Conservation (phyloP, 2,888 invertebrate genomes). For the Amblyjoppa fuscipennis region DNA sequence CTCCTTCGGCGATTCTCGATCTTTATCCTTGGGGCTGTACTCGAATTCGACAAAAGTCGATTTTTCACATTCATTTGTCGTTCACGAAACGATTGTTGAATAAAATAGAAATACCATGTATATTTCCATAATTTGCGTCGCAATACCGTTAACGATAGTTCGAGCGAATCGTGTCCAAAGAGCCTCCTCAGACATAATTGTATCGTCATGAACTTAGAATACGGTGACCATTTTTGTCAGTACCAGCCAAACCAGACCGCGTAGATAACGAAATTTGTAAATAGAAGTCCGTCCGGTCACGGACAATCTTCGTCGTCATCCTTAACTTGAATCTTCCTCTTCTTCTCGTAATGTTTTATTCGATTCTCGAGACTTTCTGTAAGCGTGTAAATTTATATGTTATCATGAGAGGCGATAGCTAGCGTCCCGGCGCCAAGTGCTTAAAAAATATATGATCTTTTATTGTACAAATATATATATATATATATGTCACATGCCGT, state of each 20-base stretch:
- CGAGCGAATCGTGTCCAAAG: neutral
- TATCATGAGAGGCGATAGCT: neutral
- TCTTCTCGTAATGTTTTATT: slow-evolving; percentile 91
- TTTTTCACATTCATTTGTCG: neutral
- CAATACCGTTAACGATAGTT: neutral
- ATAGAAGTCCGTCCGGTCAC: neutral
- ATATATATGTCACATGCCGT: neutral
- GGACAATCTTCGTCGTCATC: slow-evolving; percentile 8
- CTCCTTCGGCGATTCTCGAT: neutral
- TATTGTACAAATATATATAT: slow-evolving; percentile 39
- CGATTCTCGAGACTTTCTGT: slow-evolving; percentile 93
- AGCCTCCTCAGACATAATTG: neutral
- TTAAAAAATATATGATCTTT: neutral
- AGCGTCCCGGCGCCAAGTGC: neutral
- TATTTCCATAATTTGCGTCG: slow-evolving; percentile 4
- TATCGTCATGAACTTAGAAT: neutral
- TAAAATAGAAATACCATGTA: slow-evolving; percentile 3
- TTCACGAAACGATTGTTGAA: neutral
- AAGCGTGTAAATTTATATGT: slow-evolving; percentile 78
- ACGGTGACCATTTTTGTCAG: neutral
- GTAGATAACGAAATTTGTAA: neutral
- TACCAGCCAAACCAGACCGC: neutral
- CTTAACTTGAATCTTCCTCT: slow-evolving; percentile 85
- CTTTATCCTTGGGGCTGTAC: neutral
- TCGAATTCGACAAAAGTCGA: neutral